A percentile compares a stretch with the other conserved stretches of the same genome.
phyloP scores from a whole-genome alignment of 2,113 vertebrate genomes.

The Bombycilla garrulus region DNA sequence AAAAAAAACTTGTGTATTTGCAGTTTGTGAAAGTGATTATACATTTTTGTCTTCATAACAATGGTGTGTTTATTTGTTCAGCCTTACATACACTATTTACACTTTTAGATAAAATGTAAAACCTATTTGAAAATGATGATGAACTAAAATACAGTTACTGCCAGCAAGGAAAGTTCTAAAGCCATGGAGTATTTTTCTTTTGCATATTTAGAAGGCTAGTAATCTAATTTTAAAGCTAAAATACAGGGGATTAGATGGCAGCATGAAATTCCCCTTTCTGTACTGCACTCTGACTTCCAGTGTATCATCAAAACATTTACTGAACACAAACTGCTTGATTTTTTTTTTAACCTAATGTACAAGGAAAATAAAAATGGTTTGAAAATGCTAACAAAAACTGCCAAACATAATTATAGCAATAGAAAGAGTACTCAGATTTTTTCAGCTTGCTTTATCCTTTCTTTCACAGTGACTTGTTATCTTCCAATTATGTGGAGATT shows the following conservation, averaged over 20 bases:
- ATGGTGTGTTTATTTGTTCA: not conserved
- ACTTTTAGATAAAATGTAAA: not conserved
- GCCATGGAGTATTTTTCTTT: not conserved
- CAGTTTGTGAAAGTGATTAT: not conserved
- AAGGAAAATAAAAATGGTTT: not conserved
- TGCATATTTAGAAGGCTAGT: not conserved
- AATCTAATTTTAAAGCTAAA: not conserved
- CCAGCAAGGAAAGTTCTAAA: not conserved
- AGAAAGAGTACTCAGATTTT: not conserved
- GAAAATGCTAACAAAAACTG: not conserved
- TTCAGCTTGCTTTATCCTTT: conserved; percentile 20
- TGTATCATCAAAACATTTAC: not conserved
- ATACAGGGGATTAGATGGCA: not conserved
- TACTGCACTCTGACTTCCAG: not conserved
- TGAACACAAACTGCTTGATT: not conserved
- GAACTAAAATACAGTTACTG: not conserved
- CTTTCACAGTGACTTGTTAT: conserved; percentile 87
- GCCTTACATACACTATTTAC: not conserved
- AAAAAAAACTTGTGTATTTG: accelerated
- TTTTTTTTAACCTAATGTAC: not conserved
- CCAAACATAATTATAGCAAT: not conserved
- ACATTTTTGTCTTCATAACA: not conserved
- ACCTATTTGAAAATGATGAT: not conserved
- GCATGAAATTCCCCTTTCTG: not conserved
- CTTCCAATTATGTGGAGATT: conserved; percentile 95